Percentiles rank a stretch among this genome's conserved stretches.
Conservation (phyloP, 64 coral and sea anemone genomes). For the Montipora foliosa region DNA sequence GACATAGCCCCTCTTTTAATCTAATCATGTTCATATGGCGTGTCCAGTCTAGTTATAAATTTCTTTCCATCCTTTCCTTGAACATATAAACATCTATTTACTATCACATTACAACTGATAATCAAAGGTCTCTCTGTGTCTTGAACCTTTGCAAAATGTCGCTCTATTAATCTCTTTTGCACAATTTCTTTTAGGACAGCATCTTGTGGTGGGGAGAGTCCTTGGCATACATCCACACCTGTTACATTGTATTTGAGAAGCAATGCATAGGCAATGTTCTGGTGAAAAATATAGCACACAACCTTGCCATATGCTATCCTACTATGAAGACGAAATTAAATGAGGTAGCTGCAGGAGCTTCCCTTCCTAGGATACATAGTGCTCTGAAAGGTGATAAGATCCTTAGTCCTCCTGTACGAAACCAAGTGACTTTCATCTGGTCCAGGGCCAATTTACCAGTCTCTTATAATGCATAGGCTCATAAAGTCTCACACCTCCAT, state of each 20-base stretch:
- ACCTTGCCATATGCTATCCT: not conserved
- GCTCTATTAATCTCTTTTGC: not conserved
- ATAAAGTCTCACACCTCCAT: not conserved
- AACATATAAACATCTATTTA: not conserved
- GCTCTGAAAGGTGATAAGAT: not conserved
- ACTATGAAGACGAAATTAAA: not conserved
- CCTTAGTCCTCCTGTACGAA: slow-evolving; percentile 40
- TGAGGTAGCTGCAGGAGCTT: slow-evolving; percentile 24
- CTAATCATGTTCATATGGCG: slow-evolving; percentile 17
- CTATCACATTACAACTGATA: not conserved
- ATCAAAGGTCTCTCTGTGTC: not conserved
- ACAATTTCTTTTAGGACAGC: not conserved
- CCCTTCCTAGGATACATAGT: slow-evolving; percentile 32
- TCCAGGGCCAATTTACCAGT: not conserved
- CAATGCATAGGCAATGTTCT: not conserved
- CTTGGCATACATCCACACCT: not conserved
- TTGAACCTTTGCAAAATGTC: not conserved
- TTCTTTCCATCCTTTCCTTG: not conserved
- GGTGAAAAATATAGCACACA: not conserved
- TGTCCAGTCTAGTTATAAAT: not conserved
- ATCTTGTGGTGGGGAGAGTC: not conserved
- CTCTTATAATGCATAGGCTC: not conserved
- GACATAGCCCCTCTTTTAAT: too few species aligned
- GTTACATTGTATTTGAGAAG: not conserved
- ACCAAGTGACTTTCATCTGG: not conserved